Conservation (phyloP, 2,797 vertebrate species). For the Amniataba percoides region DNA sequence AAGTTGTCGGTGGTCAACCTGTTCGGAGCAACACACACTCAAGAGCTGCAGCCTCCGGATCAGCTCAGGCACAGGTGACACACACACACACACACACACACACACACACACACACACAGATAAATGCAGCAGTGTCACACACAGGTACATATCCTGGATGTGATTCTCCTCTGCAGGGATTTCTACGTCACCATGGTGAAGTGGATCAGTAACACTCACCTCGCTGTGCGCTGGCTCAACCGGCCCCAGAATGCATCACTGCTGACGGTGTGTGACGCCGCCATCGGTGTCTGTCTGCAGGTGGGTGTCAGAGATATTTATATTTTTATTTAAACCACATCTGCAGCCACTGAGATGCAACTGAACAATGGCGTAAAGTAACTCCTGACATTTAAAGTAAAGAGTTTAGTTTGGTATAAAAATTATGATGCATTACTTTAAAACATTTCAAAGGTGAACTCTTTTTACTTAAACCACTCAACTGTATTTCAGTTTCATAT, state of each 20-base stretch:
- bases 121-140: background rate
- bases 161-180: conserved; percentile 83
- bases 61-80: conserved; percentile 89
- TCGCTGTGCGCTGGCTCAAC: conserved; percentile 94
- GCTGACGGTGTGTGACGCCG: conserved; percentile 93
- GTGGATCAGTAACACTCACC: conserved; percentile 94
- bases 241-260: conserved; percentile 93
- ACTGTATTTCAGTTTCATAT: background rate
- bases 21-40: conserved; percentile 93
- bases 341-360: background rate
- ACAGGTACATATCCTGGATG: background rate
- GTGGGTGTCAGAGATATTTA: conserved; percentile 39
- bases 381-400: no score
- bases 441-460: no score
- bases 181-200: conserved; percentile 96
- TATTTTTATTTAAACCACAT: no score
- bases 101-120: background rate
- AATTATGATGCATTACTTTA: no score
- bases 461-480: no score
- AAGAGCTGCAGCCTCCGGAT: conserved; percentile 94
- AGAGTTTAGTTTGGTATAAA: no score
- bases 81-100: conserved; percentile 12
- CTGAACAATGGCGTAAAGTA: no score
- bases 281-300: conserved; percentile 89
- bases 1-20: conserved; percentile 95